Percentiles rank a stretch among this genome's conserved stretches.
phyloP scores from a whole-genome alignment of 2,797 vertebrate genomes.

The Thripadectes ignobilis region DNA sequence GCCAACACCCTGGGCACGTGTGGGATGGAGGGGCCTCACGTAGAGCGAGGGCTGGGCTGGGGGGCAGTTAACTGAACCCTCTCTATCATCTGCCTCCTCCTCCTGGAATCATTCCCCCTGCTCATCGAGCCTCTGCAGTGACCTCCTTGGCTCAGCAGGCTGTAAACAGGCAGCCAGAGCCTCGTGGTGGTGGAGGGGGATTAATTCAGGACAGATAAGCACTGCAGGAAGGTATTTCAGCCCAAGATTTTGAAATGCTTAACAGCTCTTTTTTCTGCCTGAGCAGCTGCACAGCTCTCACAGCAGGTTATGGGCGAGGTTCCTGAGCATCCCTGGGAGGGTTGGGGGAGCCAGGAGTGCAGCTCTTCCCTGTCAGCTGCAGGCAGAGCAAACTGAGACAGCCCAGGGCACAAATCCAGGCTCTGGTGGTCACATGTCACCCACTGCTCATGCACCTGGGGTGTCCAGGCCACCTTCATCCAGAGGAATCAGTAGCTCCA shows the following conservation, averaged over 20 bases:
- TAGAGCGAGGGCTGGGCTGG: neutral
- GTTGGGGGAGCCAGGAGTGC: rapidly evolving
- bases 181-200: rapidly evolving
- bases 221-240: neutral
- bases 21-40: neutral
- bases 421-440: rapidly evolving
- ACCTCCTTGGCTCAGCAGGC: neutral
- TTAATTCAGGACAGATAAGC: neutral
- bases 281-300: neutral
- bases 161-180: neutral
- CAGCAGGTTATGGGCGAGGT: neutral
- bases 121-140: neutral
- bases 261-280: neutral
- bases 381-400: rapidly evolving
- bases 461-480: rapidly evolving
- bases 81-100: neutral
- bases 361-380: neutral
- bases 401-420: rapidly evolving
- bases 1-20: neutral
- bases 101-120: neutral
- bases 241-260: neutral
- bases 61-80: constrained; percentile 27
- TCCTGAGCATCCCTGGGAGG: rapidly evolving
- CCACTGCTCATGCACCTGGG: rapidly evolving
- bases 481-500: rapidly evolving